phyloP scores from a whole-genome alignment of 2,888 invertebrate genomes.

The Lucinisca nassula region DNA sequence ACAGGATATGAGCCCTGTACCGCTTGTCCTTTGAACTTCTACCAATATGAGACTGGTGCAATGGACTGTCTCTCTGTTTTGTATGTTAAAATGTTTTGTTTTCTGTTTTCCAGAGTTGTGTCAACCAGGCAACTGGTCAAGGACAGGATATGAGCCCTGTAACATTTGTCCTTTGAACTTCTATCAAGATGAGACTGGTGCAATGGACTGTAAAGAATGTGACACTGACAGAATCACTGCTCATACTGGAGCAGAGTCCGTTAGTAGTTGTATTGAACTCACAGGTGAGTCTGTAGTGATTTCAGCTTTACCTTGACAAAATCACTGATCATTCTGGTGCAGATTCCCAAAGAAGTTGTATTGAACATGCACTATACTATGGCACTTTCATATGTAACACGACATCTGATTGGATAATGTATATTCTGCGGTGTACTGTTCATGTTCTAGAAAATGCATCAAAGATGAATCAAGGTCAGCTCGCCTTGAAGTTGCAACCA shows the following conservation, averaged over 20 bases:
- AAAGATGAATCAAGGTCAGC: too few species aligned
- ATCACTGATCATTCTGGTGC: too few species aligned
- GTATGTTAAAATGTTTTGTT: too few species aligned
- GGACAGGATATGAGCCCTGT: conserved; percentile 64
- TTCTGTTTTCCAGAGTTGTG: neutral
- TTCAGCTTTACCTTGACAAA: too few species aligned
- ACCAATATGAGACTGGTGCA: conserved; percentile 31
- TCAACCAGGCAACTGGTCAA: conserved; percentile 41
- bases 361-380: too few species aligned
- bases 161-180: conserved; percentile 49
- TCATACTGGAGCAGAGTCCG: neutral
- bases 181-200: conserved; percentile 38
- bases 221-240: neutral
- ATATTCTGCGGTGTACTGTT: too few species aligned
- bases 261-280: neutral
- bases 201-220: conserved; percentile 49
- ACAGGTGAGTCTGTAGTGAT: neutral
- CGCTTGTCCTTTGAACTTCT: conserved; percentile 54
- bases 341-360: too few species aligned
- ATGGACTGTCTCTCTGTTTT: too few species aligned
- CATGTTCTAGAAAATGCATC: too few species aligned
- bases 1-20: conserved; percentile 63
- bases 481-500: too few species aligned
- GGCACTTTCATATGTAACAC: too few species aligned
- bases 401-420: too few species aligned